These are phyloP conservation scores for Crematogaster levior DNA, from an alignment of 2,888 invertebrate genomes.

Conservation along the genomic window DNA sequence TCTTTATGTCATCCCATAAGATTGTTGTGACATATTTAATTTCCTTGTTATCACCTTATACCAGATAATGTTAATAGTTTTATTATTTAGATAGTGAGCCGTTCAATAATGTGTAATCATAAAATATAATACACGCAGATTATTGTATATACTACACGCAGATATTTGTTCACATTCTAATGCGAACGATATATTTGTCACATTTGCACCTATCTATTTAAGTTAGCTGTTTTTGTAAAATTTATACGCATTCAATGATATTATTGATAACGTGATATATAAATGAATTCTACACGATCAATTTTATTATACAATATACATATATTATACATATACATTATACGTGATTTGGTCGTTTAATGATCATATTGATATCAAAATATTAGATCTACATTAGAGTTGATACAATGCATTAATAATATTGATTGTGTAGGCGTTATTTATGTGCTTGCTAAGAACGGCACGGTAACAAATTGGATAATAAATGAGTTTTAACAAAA, in stretches of 20 bases:
- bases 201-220: constrained; percentile 45
- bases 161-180: constrained; percentile 27
- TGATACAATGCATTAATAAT: constrained; percentile 13
- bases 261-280: constrained; percentile 53
- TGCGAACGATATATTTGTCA: constrained; percentile 31
- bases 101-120: constrained; percentile 30
- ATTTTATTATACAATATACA: constrained; percentile 11
- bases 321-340: not conserved
- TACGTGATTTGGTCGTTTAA: not conserved
- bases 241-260: constrained; percentile 54
- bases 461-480: constrained; percentile 64
- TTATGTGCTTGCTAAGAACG: constrained; percentile 46
- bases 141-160: constrained; percentile 39
- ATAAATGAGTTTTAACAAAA: constrained; percentile 69
- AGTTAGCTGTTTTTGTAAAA: constrained; percentile 51
- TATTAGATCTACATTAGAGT: not conserved
- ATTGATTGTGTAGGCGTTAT: constrained; percentile 3
- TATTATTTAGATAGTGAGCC: constrained; percentile 14
- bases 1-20: not conserved
- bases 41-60: constrained; percentile 36
- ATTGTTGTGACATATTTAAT: constrained; percentile 20
- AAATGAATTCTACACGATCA: not conserved
- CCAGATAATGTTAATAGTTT: constrained; percentile 17
- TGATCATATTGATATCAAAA: not conserved
- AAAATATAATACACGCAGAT: constrained; percentile 29